Conservation (phyloP, 2,113 vertebrate species). For the Malaclemys terrapin region DNA sequence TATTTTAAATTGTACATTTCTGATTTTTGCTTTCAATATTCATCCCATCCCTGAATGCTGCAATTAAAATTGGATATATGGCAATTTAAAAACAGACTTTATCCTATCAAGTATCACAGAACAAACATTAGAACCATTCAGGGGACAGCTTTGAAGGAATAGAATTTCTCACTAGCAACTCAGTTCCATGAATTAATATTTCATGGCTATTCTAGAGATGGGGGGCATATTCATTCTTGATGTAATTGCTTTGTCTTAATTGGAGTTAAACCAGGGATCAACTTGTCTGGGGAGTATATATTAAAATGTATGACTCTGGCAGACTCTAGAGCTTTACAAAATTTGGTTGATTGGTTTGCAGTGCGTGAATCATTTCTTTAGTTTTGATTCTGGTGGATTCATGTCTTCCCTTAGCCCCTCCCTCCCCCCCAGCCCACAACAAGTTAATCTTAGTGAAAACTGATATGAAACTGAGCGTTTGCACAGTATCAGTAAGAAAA, state of each 20-base stretch:
- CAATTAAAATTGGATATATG: no score
- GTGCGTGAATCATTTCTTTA: not conserved
- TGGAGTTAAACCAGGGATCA: not conserved
- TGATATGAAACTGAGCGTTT: not conserved
- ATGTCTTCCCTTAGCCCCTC: not conserved
- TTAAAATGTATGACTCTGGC: not conserved
- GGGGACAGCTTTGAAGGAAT: no score
- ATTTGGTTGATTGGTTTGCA: not conserved
- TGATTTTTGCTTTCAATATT: no score
- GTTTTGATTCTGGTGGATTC: not conserved
- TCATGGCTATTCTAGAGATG: not conserved
- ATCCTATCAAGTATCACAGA: no score
- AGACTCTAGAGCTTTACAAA: not conserved
- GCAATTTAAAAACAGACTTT: no score
- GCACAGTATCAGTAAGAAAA: not conserved
- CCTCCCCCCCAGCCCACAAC: accelerated
- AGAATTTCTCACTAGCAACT: no score
- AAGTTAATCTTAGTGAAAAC: not conserved
- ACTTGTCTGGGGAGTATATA: not conserved
- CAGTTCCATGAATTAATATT: not conserved
- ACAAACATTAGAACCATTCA: no score
- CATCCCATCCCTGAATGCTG: no score
- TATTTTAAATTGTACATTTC: not conserved
- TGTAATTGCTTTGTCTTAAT: not conserved
- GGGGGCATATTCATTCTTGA: not conserved